Conservation (phyloP, 1,140 invertebrate species). For the Papilio machaon region DNA sequence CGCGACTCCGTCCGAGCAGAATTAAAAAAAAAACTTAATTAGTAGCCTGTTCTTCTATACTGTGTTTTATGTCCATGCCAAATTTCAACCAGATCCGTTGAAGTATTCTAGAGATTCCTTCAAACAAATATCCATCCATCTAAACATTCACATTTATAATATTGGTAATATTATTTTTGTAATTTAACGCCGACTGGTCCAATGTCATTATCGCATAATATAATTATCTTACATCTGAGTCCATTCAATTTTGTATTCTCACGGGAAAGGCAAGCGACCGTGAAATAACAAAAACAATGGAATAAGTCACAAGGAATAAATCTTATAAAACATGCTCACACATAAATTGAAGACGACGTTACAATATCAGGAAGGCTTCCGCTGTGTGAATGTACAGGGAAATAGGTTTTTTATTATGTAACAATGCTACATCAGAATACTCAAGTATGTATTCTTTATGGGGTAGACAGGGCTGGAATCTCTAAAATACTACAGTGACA, state of each 20-base stretch:
- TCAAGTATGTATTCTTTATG: background rate
- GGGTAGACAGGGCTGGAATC: background rate
- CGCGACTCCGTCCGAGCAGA: too few species aligned
- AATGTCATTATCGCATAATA: background rate
- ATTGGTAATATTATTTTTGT: too few species aligned
- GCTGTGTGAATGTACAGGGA: background rate
- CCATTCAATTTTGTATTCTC: background rate
- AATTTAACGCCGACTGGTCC: too few species aligned
- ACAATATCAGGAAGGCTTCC: constrained; percentile 8
- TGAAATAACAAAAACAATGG: constrained; percentile 19
- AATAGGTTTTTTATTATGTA: constrained; percentile 5
- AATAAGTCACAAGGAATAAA: constrained; percentile 17
- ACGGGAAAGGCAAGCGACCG: constrained; percentile 4
- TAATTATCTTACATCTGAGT: background rate
- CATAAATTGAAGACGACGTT: constrained; percentile 23
- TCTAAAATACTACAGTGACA: background rate
- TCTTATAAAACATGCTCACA: constrained; percentile 15
- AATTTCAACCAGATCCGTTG: too few species aligned
- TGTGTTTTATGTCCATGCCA: too few species aligned
- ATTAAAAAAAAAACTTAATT: too few species aligned
- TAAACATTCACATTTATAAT: too few species aligned
- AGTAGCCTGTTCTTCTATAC: too few species aligned
- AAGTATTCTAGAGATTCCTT: too few species aligned
- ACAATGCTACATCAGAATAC: background rate
- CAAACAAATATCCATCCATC: too few species aligned